A percentile compares a stretch with the other conserved stretches of the same genome.
Conservation (phyloP, 2,888 invertebrate species). For the Orthonevra nobilis region DNA sequence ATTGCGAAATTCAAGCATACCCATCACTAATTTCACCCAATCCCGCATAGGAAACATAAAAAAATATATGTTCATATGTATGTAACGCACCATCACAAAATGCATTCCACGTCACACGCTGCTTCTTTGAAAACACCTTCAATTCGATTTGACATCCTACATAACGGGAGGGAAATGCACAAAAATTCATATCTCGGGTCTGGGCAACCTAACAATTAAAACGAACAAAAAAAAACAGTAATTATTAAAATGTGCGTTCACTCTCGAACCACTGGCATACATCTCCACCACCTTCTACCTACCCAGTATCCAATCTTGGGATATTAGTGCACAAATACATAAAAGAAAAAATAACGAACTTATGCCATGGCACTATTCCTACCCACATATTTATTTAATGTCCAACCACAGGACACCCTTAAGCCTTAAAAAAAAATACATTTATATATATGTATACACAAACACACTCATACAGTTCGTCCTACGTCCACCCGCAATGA, state of each 20-base stretch:
- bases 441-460: too few relatives aligned
- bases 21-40: too few relatives aligned
- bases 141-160: constrained; percentile 38
- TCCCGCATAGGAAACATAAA: too few relatives aligned
- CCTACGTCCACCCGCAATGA: constrained; percentile 73
- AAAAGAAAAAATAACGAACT: constrained; percentile 39
- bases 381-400: constrained; percentile 69
- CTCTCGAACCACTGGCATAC: constrained; percentile 27
- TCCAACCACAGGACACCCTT: constrained; percentile 69
- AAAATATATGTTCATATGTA: constrained; percentile 56
- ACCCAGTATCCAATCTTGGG: constrained; percentile 33
- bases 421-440: constrained; percentile 36
- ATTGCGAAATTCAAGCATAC: too few relatives aligned
- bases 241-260: constrained; percentile 70
- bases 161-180: constrained; percentile 25
- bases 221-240: constrained; percentile 66
- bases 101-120: constrained; percentile 26
- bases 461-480: constrained; percentile 33
- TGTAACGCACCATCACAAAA: constrained; percentile 39
- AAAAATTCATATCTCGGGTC: too few relatives aligned
- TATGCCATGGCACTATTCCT: constrained; percentile 40
- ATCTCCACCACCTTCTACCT: constrained; percentile 3
- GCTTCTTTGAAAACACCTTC: too few relatives aligned
- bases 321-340: constrained; percentile 69
- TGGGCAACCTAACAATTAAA: constrained; percentile 62